phyloP scores from a whole-genome alignment of 2,113 vertebrate species.

The Indicator indicator region DNA sequence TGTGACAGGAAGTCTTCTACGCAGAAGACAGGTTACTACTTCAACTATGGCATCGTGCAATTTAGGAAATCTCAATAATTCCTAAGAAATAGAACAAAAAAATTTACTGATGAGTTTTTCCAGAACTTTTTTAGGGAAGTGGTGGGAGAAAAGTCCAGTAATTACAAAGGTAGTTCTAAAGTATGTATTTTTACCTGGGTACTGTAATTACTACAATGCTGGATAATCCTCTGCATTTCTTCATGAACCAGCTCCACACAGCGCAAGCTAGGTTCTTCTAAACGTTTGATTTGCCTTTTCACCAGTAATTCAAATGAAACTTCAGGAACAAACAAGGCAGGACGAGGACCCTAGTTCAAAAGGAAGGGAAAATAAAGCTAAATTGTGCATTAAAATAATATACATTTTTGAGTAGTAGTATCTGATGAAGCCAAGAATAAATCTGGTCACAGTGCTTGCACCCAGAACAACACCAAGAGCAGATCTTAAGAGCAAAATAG shows the following conservation, averaged over 20 bases:
- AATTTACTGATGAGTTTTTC: neutral
- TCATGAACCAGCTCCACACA: slow-evolving; percentile 98
- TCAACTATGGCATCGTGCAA: slow-evolving; percentile 98
- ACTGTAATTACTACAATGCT: slow-evolving; percentile 98
- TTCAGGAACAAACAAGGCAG: slow-evolving; percentile 96
- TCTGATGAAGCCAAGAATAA: neutral
- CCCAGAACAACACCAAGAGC: neutral
- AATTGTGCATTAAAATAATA: neutral
- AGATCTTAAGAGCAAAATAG: neutral
- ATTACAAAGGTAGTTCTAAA: neutral
- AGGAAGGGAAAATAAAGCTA: neutral
- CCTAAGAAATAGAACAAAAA: slow-evolving; percentile 72
- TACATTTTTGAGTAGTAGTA: neutral
- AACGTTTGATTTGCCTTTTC: slow-evolving; percentile 94
- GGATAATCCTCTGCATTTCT: slow-evolving; percentile 99
- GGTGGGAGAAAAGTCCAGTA: accelerated
- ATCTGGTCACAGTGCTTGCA: neutral
- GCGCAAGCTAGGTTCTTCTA: slow-evolving; percentile 96
- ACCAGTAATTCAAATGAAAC: slow-evolving; percentile 96
- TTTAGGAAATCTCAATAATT: slow-evolving; percentile 95
- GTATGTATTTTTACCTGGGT: slow-evolving; percentile 84
- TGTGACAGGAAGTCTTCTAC: slow-evolving; percentile 92
- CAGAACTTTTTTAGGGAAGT: neutral
- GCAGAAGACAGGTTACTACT: slow-evolving; percentile 94
- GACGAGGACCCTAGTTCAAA: slow-evolving; percentile 88